Conservation (phyloP, 2,797 vertebrate genomes). For the Ctenopoma multispine region DNA sequence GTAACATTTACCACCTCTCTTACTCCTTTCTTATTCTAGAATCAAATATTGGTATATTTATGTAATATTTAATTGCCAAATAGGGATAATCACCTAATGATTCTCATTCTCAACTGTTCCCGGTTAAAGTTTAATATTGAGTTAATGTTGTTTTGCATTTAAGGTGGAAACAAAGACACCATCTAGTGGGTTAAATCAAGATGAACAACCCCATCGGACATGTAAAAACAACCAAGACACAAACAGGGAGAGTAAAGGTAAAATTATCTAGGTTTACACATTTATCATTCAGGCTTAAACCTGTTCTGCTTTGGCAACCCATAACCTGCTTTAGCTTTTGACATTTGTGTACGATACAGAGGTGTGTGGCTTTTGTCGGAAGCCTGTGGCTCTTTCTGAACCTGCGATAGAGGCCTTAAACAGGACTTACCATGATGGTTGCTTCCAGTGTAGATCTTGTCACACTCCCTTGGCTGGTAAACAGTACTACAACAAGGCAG, state of each 20-base stretch:
- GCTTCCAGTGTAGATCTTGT: constrained; percentile 93
- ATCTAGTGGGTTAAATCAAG: constrained; percentile 70
- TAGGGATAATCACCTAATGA: not conserved
- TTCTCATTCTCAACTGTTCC: not conserved
- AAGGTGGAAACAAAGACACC: constrained; percentile 65
- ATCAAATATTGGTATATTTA: constrained; percentile 15
- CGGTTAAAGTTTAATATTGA: not conserved
- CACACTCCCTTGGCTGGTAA: constrained; percentile 87
- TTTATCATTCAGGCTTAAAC: constrained; percentile 3
- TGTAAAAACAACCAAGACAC: constrained; percentile 54
- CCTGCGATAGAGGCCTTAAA: constrained; percentile 89
- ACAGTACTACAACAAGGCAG: constrained; percentile 92
- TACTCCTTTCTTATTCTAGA: not conserved
- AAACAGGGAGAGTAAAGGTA: constrained; percentile 71
- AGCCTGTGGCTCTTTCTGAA: constrained; percentile 82
- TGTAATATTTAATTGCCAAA: no score
- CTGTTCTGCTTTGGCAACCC: not conserved
- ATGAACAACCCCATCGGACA: constrained; percentile 33
- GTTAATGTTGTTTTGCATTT: constrained; percentile 30
- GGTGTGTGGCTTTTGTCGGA: constrained; percentile 95
- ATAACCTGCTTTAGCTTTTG: constrained; percentile 29
- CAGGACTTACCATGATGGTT: constrained; percentile 91
- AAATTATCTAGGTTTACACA: constrained; percentile 32
- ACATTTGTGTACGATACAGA: constrained; percentile 78
- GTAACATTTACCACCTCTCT: not conserved